A percentile compares a stretch with the other conserved stretches of the same genome.
These are phyloP conservation scores for Odontocerum albicorne DNA, from an alignment of 2,888 invertebrate genomes.

Conservation along the genomic window DNA sequence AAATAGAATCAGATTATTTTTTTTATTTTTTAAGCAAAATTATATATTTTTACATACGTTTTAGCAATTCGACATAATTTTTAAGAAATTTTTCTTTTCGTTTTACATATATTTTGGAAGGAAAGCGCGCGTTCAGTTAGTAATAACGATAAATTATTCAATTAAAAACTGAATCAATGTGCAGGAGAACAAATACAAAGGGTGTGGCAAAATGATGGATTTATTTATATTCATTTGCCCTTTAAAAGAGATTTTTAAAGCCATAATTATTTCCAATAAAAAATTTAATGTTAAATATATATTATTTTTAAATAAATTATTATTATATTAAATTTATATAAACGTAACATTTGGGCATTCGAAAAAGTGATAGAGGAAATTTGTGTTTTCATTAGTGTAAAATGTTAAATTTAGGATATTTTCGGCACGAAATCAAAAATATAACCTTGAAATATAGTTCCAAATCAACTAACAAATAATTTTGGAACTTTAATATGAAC, in stretches of 20 bases:
- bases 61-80: neutral
- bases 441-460: too few species aligned
- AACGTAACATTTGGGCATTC: constrained; percentile 34
- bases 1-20: too few species aligned
- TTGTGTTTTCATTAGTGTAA: too few species aligned
- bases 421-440: too few species aligned
- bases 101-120: constrained; percentile 30
- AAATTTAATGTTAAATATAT: constrained; percentile 23
- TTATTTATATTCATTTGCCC: constrained; percentile 19
- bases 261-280: constrained; percentile 22
- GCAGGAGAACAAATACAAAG: too few species aligned
- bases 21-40: too few species aligned
- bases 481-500: too few species aligned
- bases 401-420: too few species aligned
- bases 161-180: too few species aligned
- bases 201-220: constrained; percentile 19
- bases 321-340: constrained; percentile 21
- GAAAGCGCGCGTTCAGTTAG: constrained; percentile 36
- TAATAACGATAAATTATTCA: constrained; percentile 38
- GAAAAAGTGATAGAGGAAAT: too few species aligned
- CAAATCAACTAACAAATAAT: too few species aligned
- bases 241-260: constrained; percentile 15
- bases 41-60: too few species aligned
- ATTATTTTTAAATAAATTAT: constrained; percentile 15
- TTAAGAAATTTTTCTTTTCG: constrained; percentile 16